Percentiles rank a stretch among this genome's conserved stretches.
Conservation (phyloP, 1,140 invertebrate genomes). For the Scaptomyza pallida region DNA sequence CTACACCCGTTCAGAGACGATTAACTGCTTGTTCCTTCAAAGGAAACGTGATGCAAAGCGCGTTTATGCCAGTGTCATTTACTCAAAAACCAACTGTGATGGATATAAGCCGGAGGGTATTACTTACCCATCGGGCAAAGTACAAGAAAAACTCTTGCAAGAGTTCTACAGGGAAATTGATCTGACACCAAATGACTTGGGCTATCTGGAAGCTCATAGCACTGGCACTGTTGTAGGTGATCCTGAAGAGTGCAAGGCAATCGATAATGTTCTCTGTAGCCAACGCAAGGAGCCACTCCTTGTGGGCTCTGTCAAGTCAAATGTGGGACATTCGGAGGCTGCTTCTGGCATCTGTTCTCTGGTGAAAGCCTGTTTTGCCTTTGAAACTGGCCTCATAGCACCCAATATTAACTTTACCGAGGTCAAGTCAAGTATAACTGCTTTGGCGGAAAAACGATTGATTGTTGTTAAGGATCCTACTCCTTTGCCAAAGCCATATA, state of each 20-base stretch:
- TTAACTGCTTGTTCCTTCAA: slow-evolving; percentile 92
- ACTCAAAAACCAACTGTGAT: slow-evolving; percentile 91
- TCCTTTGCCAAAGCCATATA: slow-evolving; percentile 86
- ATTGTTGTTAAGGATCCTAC: slow-evolving; percentile 89
- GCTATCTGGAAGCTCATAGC: slow-evolving; percentile 96
- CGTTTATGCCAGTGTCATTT: slow-evolving; percentile 87
- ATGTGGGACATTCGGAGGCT: slow-evolving; percentile 96
- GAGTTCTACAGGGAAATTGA: slow-evolving; percentile 95
- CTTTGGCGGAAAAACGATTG: slow-evolving; percentile 89
- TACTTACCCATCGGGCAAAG: slow-evolving; percentile 93
- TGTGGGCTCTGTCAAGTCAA: slow-evolving; percentile 96
- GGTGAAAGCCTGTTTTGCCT: slow-evolving; percentile 91
- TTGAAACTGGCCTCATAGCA: slow-evolving; percentile 89
- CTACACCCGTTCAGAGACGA: slow-evolving; percentile 91
- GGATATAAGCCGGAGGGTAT: slow-evolving; percentile 95
- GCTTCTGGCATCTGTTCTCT: slow-evolving; percentile 94
- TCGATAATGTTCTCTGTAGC: slow-evolving; percentile 92
- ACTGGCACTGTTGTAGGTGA: slow-evolving; percentile 93
- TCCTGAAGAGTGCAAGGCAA: slow-evolving; percentile 93
- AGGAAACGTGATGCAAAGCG: slow-evolving; percentile 91
- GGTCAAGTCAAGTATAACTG: slow-evolving; percentile 90
- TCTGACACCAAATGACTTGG: slow-evolving; percentile 88
- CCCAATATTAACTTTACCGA: slow-evolving; percentile 91
- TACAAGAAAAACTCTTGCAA: slow-evolving; percentile 91
- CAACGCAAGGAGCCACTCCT: slow-evolving; percentile 88